Evolutionary conservation across 2,113 vertebrate genomes (phyloP), one percentile per base, ranked within the genome.

Genomic region (Pangasianodon hypophthalmus): DNA sequence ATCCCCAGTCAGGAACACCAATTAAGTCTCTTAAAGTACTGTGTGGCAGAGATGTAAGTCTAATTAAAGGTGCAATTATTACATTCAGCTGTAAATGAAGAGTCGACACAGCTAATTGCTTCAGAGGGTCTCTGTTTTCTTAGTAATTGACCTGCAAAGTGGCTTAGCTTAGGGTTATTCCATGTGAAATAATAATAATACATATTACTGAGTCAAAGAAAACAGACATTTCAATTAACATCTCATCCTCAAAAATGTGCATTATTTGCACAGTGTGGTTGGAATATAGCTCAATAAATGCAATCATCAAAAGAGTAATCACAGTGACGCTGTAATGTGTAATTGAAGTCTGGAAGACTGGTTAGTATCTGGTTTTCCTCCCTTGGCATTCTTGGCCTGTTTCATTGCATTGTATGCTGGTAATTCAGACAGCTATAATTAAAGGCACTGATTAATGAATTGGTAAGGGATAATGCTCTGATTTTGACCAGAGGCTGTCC

Each of bases 371-470:
- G 82, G 94, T 89, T 94, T 92, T 87, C 32, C 84, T 83, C 87
- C 62, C 69, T 32, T 85, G 89, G 89, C 86, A 56, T 87, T 89
- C 50, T 92, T 85, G 18, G 44, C 77, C 32, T 88, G 21, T 41
- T 79, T 86, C 60, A 84, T 82, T 90, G 73, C 71, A 90, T 54
- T 87, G 87, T 89, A 58, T 80, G 87, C 69, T n/a, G 44, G 67
- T 85, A 60, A 86, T 48, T 92, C 89, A 88, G 85, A 92, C 91
- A 92, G 82, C 91, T 93, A 92, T 93, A 90, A 90, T 92, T 90
- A 93, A 90, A 86, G 88, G 69, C 67, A 24, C 67, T 92, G 91
- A 95, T 94, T 93, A 93, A 94, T 95, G 92, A 93, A 92, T 92
- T 90, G 90, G 91, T 86, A 91, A 91, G 92, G 88, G 56, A 52